phyloP scores from a whole-genome alignment of 2,797 vertebrate species.

The Hyperoplus immaculatus region DNA sequence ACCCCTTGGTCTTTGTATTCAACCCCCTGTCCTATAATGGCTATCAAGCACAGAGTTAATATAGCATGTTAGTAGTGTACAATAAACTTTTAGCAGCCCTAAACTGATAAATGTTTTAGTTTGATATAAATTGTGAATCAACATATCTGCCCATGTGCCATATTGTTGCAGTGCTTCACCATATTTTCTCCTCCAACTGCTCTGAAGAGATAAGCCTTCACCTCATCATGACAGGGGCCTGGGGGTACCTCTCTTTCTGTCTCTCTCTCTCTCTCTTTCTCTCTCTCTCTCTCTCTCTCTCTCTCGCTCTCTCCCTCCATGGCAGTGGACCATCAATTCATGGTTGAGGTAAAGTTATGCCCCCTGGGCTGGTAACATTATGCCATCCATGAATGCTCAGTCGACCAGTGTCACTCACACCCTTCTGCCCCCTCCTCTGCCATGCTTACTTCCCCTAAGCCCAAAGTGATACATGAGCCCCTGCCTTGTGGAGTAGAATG shows the following conservation, averaged over 20 bases:
- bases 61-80: too few species aligned
- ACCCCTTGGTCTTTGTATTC: neutral
- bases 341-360: conserved; percentile 79
- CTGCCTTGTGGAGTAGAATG: conserved; percentile 77
- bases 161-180: conserved; percentile 31
- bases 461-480: conserved; percentile 76
- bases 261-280: too few species aligned
- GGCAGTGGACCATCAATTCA: conserved; percentile 81
- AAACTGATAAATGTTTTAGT: conserved; percentile 27
- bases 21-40: too few species aligned
- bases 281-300: conserved; percentile 18
- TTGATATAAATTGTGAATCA: conserved; percentile 41
- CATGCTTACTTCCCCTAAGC: conserved; percentile 75
- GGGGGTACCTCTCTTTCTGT: conserved; percentile 60
- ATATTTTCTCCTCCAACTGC: conserved; percentile 64
- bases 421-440: conserved; percentile 63
- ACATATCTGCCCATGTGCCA: conserved; percentile 43
- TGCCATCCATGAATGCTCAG: conserved; percentile 82
- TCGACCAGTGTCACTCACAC: conserved; percentile 80
- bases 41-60: too few species aligned
- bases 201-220: conserved; percentile 76
- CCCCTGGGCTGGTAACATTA: conserved; percentile 76
- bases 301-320: conserved; percentile 53
- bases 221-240: conserved; percentile 66
- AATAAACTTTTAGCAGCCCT: neutral